Evolutionary conservation across 2,113 vertebrate genomes (phyloP).

Genomic region (Collichthys lucidus): DNA sequence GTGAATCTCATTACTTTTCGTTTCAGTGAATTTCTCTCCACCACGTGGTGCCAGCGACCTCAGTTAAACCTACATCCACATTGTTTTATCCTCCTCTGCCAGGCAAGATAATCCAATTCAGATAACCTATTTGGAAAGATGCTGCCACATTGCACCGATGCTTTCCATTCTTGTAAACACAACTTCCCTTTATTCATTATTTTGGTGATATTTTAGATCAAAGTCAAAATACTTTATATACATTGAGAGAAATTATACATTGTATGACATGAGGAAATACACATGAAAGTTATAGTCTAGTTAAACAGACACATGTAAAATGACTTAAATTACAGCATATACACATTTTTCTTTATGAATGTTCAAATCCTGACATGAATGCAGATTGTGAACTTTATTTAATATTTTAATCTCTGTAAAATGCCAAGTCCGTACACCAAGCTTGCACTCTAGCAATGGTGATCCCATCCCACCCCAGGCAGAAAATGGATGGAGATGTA

Average conservation of each 20-base stretch:
- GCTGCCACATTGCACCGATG: neutral
- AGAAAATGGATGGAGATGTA: too few species aligned
- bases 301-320: neutral
- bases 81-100: conserved; percentile 1
- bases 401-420: neutral
- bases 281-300: neutral
- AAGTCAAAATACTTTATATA: neutral
- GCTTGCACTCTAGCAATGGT: too few species aligned
- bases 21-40: conserved; percentile 1
- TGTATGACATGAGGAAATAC: neutral
- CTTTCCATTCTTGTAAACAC: neutral
- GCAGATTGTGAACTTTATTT: neutral
- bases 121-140: neutral
- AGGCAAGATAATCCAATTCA: neutral
- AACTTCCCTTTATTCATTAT: neutral
- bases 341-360: neutral
- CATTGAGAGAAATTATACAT: neutral
- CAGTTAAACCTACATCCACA: neutral
- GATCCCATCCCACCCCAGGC: too few species aligned
- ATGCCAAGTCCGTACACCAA: neutral
- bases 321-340: too few species aligned
- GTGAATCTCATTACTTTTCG: neutral
- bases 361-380: neutral
- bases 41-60: neutral
- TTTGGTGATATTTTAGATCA: neutral